Evolutionary conservation across 2,797 vertebrate species (phyloP), one percentile per base, ranked within the genome.

Genomic region (Sebastes glaucus): DNA sequence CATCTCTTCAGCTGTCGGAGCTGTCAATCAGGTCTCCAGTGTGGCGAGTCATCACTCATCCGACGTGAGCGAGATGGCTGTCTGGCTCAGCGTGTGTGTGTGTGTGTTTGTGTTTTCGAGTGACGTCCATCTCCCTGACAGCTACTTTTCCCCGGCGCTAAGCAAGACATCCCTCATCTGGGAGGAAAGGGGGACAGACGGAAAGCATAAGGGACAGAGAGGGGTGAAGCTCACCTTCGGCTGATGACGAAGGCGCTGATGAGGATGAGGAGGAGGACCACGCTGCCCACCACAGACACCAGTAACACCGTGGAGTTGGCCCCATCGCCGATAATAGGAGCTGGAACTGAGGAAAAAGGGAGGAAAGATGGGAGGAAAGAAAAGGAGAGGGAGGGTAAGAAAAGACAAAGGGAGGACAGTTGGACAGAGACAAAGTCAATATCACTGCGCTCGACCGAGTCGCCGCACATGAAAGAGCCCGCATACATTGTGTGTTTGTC

Each of bases 171-270:
- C 87, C 42, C 57, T 82, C 83, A 78, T 78, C 82, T 59, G 59
- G 11, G 32, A 59, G 81, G 61, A 69, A 62, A 81, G 74, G 72
- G 62, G 62, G 42, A 60, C 38, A 73, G 89, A 90, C 85, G 73
- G 79, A 74, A 82, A 87, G 71, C 83, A 86, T 81, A 88, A 53
- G 78, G 32, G 78, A 78, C 22, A 23, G 73, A 32, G 18, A 35
- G 73, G 69, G 2, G 20, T 52, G 20, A 63, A 30, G 87, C 97
- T 96, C 96, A 99, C 98, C 98, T 98, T 93, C 97, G 97, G 91
- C 97, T 99, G 96, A 99, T 98, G 94, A 99, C 96, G 92, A 99
- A 99, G 57, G 97, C 97, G 1, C 97, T 97, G 83, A 98, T 96
- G 92, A 99, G 97, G 94, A 99, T 98, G 95, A 99, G 95, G 93